These are phyloP conservation scores for Gymnothorax javanicus DNA, from an alignment of 2,797 vertebrate genomes.

Conservation along the genomic window DNA sequence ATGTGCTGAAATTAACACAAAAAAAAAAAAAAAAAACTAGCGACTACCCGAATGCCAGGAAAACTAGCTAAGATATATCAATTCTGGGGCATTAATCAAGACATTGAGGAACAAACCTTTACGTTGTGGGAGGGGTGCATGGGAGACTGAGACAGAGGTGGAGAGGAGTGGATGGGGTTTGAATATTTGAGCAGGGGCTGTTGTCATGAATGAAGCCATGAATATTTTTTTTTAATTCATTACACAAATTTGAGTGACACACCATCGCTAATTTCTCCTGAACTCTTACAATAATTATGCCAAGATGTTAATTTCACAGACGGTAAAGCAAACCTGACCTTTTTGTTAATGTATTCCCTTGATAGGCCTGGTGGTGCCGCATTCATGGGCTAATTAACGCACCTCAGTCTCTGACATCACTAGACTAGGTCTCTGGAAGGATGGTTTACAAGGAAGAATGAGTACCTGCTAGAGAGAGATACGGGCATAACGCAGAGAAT, in stretches of 20 bases:
- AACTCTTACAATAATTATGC: constrained; percentile 24
- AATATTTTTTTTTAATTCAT: neutral
- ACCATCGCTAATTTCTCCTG: constrained; percentile 1
- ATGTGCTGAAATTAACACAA: constrained; percentile 1
- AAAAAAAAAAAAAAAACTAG: neutral
- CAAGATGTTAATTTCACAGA: constrained; percentile 35
- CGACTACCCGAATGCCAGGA: neutral
- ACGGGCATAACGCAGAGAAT: neutral
- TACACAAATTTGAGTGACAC: neutral
- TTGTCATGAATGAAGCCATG: neutral
- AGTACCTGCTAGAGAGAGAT: neutral
- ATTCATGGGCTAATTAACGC: constrained; percentile 30
- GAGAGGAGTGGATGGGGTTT: neutral
- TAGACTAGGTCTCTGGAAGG: neutral
- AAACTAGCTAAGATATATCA: neutral
- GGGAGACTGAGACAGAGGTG: neutral
- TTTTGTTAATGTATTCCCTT: constrained; percentile 27
- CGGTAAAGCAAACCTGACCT: constrained; percentile 23
- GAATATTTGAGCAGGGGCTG: neutral
- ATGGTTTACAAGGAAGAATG: neutral
- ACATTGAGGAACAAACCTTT: neutral
- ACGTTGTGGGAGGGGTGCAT: neutral
- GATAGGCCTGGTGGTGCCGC: neutral
- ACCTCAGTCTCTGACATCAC: constrained; percentile 13
- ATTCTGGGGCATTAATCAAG: neutral